Evolutionary conservation across 2,888 invertebrate species (phyloP).

Genomic region (Notocelia uddmanniana): DNA sequence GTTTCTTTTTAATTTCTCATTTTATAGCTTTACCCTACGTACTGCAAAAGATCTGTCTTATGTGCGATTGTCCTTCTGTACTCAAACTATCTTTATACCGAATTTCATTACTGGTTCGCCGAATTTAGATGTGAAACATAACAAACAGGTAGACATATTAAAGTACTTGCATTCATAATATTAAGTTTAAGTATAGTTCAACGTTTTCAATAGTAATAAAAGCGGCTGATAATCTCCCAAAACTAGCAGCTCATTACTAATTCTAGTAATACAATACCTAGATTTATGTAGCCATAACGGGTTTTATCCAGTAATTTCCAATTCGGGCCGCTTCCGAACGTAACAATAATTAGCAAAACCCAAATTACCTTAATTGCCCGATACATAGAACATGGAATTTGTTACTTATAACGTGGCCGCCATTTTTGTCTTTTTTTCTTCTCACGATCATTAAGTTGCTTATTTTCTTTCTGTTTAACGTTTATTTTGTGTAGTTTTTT

Average conservation of each 20-base stretch:
- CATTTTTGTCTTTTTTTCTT: slow-evolving; percentile 54
- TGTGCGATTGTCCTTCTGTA: too few relatives aligned
- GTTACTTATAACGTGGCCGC: slow-evolving; percentile 57
- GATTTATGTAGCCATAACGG: background rate
- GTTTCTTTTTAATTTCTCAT: too few relatives aligned
- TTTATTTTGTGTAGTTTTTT: background rate
- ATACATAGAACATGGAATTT: slow-evolving; percentile 47
- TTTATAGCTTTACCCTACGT: too few relatives aligned
- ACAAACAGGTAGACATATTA: too few relatives aligned
- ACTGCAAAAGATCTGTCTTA: too few relatives aligned
- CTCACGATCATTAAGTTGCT: background rate
- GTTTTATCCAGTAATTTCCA: slow-evolving; percentile 1
- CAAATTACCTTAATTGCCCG: slow-evolving; percentile 29
- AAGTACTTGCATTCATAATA: too few relatives aligned
- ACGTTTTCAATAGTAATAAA: too few relatives aligned
- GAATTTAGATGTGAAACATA: too few relatives aligned
- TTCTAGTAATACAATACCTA: slow-evolving; percentile 7
- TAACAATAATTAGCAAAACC: slow-evolving; percentile 22
- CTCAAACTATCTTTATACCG: too few relatives aligned
- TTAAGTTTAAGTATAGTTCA: too few relatives aligned
- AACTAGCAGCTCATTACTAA: background rate
- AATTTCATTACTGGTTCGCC: too few relatives aligned
- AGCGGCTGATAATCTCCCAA: too few relatives aligned
- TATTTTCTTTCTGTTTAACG: background rate
- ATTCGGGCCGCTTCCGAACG: slow-evolving; percentile 5